Evolutionary conservation across 2,113 vertebrate genomes (phyloP).

Genomic region (Cyprinus carpio): DNA sequence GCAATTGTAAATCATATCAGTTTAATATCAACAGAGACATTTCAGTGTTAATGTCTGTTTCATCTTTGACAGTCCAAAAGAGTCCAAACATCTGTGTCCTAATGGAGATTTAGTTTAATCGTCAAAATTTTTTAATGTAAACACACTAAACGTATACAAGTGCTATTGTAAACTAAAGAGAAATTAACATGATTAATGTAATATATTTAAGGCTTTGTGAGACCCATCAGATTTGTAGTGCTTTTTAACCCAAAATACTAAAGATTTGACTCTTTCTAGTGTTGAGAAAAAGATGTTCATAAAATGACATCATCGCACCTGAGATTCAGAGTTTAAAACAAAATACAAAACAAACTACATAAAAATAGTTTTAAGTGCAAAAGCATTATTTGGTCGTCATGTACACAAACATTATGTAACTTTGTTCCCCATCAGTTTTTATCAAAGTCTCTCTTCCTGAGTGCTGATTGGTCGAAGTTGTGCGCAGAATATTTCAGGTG

Average conservation of each 20-base stretch:
- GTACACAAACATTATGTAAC: not conserved
- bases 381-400: not conserved
- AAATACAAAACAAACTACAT: not conserved
- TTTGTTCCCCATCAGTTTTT: not conserved
- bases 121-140: not conserved
- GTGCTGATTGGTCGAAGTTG: conserved; percentile 8
- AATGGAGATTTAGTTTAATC: not conserved
- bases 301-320: not conserved
- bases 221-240: not conserved
- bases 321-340: no score
- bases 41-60: not conserved
- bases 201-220: no score
- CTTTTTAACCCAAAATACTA: not conserved
- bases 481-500: not conserved
- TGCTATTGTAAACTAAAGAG: not conserved
- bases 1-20: not conserved
- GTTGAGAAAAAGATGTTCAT: not conserved
- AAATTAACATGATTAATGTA: no score
- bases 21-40: conserved; percentile 9
- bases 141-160: not conserved
- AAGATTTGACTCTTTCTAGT: not conserved
- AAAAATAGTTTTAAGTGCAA: not conserved
- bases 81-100: not conserved
- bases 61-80: not conserved
- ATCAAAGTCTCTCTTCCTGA: conserved; percentile 16